Evolutionary conservation across 2,797 vertebrate species (phyloP), one percentile per base, ranked within the genome.

Genomic region (Nasua narica): DNA sequence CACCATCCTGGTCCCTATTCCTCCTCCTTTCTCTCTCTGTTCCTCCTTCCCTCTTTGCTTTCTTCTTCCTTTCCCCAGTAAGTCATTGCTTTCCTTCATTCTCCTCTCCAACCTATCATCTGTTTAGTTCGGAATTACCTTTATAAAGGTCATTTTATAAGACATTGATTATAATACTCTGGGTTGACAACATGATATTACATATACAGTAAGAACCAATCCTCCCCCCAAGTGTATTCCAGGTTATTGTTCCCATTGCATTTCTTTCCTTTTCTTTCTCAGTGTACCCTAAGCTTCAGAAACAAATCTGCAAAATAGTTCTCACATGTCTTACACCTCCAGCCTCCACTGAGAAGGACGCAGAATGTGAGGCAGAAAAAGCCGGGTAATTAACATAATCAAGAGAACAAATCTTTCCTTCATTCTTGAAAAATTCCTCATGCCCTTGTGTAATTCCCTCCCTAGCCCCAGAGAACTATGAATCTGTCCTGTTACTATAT

Each of bases 1-100:
- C 12, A 35, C 0, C 32, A 1, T 23, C 0, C 16, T 37, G 19
- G 35, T 1, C 1, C 6, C 23, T 32, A 6, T 3, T 10, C 25
- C 2, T 21, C 46, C 11, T 10, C 16, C 16, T 18, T 65, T 23
- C 25, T 35, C 2, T 11, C 27, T 48, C 5, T 16, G 4, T 69
- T 32, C 1, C 2, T 23, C 35, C 9, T 84, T 19, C 52, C 5
- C 11, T 27, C n/a, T 3, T 58, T 40, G 7, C 9, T 48, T 29
- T 48, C 46, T 21, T 3, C 35, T n/a, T 60, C 19, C 18, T 29
- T 74, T 67, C 27, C 48, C 7, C 50, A 5, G n/a, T 46, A 48
- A 12, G 4, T 81, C 14, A 87, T 35, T 87, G 21, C 6, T 91
- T 83, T 92, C 27, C 11, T 78, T 12, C 8, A 16, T 11, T 74